These are phyloP conservation scores for Lucifuga dentata DNA, from an alignment of 2,113 vertebrate species.

Conservation along the genomic window DNA sequence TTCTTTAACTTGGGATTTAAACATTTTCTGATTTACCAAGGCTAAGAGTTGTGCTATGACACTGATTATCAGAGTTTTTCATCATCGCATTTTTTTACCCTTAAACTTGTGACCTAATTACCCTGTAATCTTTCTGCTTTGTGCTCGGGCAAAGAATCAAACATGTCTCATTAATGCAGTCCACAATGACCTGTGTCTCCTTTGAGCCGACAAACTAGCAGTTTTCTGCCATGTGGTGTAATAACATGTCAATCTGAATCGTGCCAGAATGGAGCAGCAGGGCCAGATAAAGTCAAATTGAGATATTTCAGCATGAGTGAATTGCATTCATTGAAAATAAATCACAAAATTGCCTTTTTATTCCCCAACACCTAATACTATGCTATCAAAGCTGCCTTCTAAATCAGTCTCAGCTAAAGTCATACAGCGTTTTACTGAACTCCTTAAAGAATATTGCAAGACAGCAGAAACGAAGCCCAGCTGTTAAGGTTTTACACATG, in stretches of 20 bases:
- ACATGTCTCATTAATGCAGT: constrained; percentile 60
- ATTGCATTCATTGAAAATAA: background rate
- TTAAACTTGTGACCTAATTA: constrained; percentile 64
- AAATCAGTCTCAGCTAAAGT: background rate
- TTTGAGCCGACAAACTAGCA: constrained; percentile 41
- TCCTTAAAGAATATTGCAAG: background rate
- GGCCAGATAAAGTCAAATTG: background rate
- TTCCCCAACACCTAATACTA: background rate
- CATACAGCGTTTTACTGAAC: background rate
- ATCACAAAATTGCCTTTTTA: background rate
- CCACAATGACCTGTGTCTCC: constrained; percentile 37
- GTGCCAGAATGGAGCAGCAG: constrained; percentile 28
- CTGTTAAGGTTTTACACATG: no score
- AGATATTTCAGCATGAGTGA: background rate
- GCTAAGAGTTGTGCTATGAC: background rate
- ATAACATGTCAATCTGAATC: constrained; percentile 43
- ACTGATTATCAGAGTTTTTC: constrained; percentile 55
- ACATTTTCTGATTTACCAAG: constrained; percentile 7
- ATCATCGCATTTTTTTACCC: constrained; percentile 37
- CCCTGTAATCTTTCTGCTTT: constrained; percentile 57
- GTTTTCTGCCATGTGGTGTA: constrained; percentile 33
- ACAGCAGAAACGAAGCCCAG: background rate
- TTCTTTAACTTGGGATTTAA: constrained; percentile 21
- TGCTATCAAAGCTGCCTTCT: background rate
- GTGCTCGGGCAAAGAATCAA: constrained; percentile 62